These are phyloP conservation scores for Oryzias celebensis DNA, from an alignment of 2,113 vertebrate species.

Conservation along the genomic window DNA sequence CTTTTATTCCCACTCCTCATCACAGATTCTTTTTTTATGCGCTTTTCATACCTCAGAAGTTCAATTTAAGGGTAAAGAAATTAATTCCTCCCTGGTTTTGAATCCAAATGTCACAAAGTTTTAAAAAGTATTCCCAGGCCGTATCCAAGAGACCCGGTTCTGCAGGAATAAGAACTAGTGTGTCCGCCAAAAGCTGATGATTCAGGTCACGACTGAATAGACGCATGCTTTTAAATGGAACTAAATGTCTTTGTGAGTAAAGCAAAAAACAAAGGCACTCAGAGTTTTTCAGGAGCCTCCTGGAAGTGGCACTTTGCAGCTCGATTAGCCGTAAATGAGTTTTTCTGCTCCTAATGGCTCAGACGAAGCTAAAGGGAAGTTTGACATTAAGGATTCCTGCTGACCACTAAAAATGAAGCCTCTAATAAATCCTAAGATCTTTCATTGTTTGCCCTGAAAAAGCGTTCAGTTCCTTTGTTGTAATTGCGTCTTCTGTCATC, in stretches of 20 bases:
- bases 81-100: no score
- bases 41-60: no score
- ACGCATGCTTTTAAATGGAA: not conserved
- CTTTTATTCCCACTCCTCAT: not conserved
- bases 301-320: conserved; percentile 40
- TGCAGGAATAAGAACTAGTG: conserved; percentile 7
- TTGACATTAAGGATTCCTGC: conserved; percentile 24
- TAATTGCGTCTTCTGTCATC: no score
- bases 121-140: not conserved
- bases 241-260: conserved; percentile 20
- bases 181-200: conserved; percentile 6
- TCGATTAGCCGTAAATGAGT: conserved; percentile 41
- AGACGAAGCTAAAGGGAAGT: conserved; percentile 37
- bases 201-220: conserved; percentile 14
- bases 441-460: conserved; percentile 19
- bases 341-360: conserved; percentile 42
- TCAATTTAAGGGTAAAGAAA: no score
- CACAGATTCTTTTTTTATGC: no score
- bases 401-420: conserved; percentile 27
- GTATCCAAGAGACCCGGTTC: conserved; percentile 18
- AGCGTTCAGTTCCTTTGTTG: not conserved
- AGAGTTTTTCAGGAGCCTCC: conserved; percentile 26
- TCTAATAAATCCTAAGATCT: conserved; percentile 31
- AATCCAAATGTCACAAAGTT: not conserved
- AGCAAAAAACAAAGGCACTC: conserved; percentile 2